Conservation (phyloP, 2,797 vertebrate species). For the Lepilemur septentrionalis region DNA sequence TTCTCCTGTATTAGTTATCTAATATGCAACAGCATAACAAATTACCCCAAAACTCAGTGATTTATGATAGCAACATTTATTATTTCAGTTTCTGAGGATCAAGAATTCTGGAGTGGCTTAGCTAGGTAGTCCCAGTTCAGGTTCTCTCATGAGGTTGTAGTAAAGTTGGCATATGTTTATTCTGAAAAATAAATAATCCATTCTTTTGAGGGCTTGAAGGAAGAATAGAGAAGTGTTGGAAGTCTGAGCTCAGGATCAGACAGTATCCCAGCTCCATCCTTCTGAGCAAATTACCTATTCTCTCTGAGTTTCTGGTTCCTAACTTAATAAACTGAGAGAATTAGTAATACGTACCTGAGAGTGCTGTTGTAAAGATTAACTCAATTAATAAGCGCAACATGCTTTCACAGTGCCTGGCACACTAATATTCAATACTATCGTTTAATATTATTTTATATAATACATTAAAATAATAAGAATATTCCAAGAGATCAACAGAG, state of each 20-base stretch:
- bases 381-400: neutral
- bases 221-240: neutral
- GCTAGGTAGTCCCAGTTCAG: neutral
- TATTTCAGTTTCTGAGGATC: neutral
- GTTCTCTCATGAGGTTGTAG: neutral
- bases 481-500: neutral
- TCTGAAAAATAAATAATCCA: neutral
- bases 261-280: neutral
- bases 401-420: neutral
- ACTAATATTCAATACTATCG: neutral
- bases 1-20: neutral
- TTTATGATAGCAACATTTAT: neutral
- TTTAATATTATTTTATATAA: neutral
- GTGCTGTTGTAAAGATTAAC: neutral
- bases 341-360: neutral
- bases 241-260: neutral
- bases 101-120: neutral
- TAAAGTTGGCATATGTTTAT: neutral
- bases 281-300: neutral
- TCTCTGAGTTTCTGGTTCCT: neutral
- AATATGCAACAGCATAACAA: neutral
- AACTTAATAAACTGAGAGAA: neutral
- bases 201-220: neutral
- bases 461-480: neutral
- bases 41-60: neutral